Evolutionary conservation across 2,797 vertebrate genomes (phyloP), one percentile per base, ranked within the genome.

Genomic region (Amazona finschi): DNA sequence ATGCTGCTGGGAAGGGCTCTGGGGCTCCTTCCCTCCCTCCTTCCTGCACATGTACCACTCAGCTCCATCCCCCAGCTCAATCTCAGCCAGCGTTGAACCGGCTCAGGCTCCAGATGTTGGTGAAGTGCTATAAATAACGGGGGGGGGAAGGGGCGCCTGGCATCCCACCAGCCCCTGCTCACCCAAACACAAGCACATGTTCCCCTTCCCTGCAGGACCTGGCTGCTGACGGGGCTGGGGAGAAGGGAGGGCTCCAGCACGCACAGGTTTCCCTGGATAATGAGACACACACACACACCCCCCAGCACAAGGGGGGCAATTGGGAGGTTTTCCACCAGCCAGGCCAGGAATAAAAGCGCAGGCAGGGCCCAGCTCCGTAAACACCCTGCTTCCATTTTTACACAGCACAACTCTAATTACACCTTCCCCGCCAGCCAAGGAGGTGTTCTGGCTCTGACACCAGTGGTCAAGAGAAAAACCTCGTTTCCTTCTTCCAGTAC

Each of bases 41-140:
- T 0, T 3, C 50, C 85, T 12, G 2, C 80, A 70, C 61, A 21
- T 10, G 0, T 36, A 67, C 66, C 73, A n/a, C 74, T 66, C 93
- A 33, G 38, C 91, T 76, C 85, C 64, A 8, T 50, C 74, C 71
- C 91, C 49, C 19, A 0, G 55, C 91, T 43, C 31, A 0, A 6
- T 81, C 70, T 1, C 87, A 87, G 85, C 33, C 83, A 72, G 87
- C 17, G 0, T 55, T 4, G 2, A 31, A 43, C 8, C 6, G 3
- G 41, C 86, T 93, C 94, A 4, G 66, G 30, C 93, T 96, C 94
- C 95, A 96, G 95, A 96, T 96, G 94, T 75, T 75, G 85, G 85
- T 16, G 89, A 92, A 91, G 70, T 0, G 53, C 83, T 95, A 88
- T 94, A 96, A 96, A 96, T 91, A 94, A 91, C 79, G 18, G 46